Base-by-base conservation (phyloP, 2,888 invertebrate species). In the Andrena flavipes region DNA sequence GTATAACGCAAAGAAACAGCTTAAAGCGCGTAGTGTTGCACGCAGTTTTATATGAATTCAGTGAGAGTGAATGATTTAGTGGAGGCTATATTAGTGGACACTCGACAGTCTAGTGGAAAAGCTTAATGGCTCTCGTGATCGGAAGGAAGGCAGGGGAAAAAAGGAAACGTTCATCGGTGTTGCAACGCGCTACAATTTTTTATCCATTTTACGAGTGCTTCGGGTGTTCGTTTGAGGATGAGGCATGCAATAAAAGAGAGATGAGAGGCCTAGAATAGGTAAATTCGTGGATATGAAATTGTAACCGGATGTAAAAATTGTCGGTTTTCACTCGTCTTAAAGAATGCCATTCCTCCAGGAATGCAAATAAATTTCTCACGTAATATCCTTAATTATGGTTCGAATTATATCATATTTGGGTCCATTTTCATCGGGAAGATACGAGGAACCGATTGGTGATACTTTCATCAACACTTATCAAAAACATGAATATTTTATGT, bases 41-140 rank as follows among this genome's bases (percentile, higher is more conserved):
- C 42, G 42, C 5, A 42, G 10, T 20, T 29, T 49, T 73, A 73
- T 51, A 51, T 63, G 20, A 3, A 30, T 49, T 60, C 73, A 29
- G 63, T 10, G 23, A 69, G 56, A 49, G 51, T 73, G 73, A 76
- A 84, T 80, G 82, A 84, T 84, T 84, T 82, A 83, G 74, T 60
- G 56, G 70, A 54, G 56, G 23, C 62, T 78, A 64, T 82, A 82
- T 84, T 84, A 85, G 76, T 60, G 70, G 81, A 85, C 85, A 84
- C 84, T 85, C 77, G 84, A 69, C 65, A 69, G 76, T 84, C 83
- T 74, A 83, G 80, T 77, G 80, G 71, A 68, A 80, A 62, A 75
- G 75, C 76, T 77, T 79, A 74, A 80, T 80, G 76, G 71, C 71
- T 68, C 74, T 76, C 49, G 56, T 82, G 77, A 83, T 83, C 82